Conservation (phyloP, 2,888 invertebrate species). For the Callinectes sapidus region DNA sequence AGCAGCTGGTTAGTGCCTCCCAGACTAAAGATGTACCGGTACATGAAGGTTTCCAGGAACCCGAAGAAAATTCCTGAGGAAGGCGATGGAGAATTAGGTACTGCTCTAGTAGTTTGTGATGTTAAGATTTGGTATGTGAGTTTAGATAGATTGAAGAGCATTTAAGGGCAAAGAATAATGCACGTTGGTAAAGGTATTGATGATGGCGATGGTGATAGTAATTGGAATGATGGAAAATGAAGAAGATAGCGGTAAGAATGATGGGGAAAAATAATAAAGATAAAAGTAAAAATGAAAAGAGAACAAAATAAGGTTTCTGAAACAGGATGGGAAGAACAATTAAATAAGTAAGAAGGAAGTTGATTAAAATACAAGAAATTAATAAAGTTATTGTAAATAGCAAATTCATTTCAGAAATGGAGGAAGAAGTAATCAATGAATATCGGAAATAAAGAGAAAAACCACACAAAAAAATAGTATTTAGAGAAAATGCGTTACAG, state of each 20-base stretch:
- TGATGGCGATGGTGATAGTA: neutral
- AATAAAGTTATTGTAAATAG: neutral
- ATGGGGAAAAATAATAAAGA: neutral
- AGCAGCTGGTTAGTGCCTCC: conserved; percentile 85
- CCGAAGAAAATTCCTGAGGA: conserved; percentile 87
- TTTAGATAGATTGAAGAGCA: neutral
- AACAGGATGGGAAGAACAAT: neutral
- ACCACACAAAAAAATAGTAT: neutral
- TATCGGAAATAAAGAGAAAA: neutral
- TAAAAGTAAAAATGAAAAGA: neutral
- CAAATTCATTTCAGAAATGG: neutral
- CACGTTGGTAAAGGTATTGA: neutral
- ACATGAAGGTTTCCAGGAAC: conserved; percentile 87
- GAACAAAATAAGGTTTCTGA: neutral
- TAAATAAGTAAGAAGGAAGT: neutral
- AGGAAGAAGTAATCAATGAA: neutral
- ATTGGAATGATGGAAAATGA: neutral
- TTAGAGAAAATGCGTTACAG: too few relatives aligned
- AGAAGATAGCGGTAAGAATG: neutral
- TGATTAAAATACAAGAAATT: neutral
- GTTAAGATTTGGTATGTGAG: neutral
- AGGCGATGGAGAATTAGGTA: neutral
- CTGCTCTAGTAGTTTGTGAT: neutral
- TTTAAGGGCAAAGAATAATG: neutral
- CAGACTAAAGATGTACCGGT: conserved; percentile 86